Conservation (phyloP, 1,140 invertebrate species). For the Chlorops oryzae region DNA sequence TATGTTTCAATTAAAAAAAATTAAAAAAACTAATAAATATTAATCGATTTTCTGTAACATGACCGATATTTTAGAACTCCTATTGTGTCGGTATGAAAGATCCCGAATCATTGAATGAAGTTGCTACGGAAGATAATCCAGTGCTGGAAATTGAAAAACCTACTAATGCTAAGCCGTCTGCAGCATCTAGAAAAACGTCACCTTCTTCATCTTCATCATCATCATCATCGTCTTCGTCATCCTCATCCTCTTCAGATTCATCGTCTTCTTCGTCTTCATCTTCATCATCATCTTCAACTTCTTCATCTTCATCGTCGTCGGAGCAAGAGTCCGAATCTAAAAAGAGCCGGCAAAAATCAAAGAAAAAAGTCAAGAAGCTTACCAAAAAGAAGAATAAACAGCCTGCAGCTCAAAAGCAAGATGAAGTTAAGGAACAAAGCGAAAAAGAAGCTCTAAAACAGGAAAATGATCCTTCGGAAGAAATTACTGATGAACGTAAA, state of each 20-base stretch:
- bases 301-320: slow-evolving; percentile 23
- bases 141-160: too few species aligned
- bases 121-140: too few species aligned
- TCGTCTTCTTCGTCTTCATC: neutral
- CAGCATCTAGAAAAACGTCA: slow-evolving; percentile 9
- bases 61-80: slow-evolving; percentile 48
- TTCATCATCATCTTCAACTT: slow-evolving; percentile 35
- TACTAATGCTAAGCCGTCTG: too few species aligned
- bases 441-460: slow-evolving; percentile 59
- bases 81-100: slow-evolving; percentile 48
- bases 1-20: too few species aligned
- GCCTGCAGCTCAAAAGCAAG: too few species aligned
- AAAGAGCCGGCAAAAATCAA: slow-evolving; percentile 47
- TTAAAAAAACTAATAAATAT: too few species aligned
- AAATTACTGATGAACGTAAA: slow-evolving; percentile 78
- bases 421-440: slow-evolving; percentile 44
- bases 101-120: slow-evolving; percentile 30
- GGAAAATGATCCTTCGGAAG: slow-evolving; percentile 56
- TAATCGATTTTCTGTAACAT: too few species aligned
- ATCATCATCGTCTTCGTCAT: too few species aligned
- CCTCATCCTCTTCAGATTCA: too few species aligned
- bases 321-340: slow-evolving; percentile 49
- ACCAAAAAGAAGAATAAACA: slow-evolving; percentile 51
- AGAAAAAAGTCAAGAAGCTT: slow-evolving; percentile 44
- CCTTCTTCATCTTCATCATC: too few species aligned